phyloP scores from a whole-genome alignment of 2,888 invertebrate genomes.

The Himalopsyche japonica region DNA sequence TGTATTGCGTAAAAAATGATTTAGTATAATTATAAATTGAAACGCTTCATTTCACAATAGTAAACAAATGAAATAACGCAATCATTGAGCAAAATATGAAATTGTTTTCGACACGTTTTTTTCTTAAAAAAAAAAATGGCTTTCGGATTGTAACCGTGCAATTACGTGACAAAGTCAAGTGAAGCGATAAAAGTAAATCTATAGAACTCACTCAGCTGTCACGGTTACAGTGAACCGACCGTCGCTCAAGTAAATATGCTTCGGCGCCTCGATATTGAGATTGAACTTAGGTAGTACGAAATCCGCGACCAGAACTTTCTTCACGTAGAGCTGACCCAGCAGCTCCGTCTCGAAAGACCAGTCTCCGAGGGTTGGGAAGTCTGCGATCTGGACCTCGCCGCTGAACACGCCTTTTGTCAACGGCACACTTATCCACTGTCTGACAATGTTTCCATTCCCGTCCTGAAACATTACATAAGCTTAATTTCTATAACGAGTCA shows the following conservation, averaged over 20 bases:
- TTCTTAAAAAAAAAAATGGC: not conserved
- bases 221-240: slow-evolving; percentile 78
- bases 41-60: not conserved
- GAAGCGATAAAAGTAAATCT: not conserved
- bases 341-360: slow-evolving; percentile 69
- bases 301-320: slow-evolving; percentile 82
- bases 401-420: slow-evolving; percentile 76
- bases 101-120: not conserved
- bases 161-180: not conserved
- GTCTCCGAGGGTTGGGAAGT: slow-evolving; percentile 81
- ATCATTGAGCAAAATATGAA: not conserved
- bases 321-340: slow-evolving; percentile 65
- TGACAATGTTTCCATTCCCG: slow-evolving; percentile 76
- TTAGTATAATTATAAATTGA: not conserved
- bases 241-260: slow-evolving; percentile 81
- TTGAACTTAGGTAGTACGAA: slow-evolving; percentile 94
- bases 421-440: slow-evolving; percentile 73
- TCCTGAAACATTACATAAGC: slow-evolving; percentile 57
- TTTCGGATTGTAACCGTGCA: not conserved
- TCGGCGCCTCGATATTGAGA: slow-evolving; percentile 79
- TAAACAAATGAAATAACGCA: not conserved
- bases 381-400: slow-evolving; percentile 75
- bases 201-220: slow-evolving; percentile 71
- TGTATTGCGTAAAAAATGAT: too few species aligned
- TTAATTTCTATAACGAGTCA: not conserved